Evolutionary conservation across 2,797 vertebrate species (phyloP).

Genomic region (Catamblyrhynchus diadema): DNA sequence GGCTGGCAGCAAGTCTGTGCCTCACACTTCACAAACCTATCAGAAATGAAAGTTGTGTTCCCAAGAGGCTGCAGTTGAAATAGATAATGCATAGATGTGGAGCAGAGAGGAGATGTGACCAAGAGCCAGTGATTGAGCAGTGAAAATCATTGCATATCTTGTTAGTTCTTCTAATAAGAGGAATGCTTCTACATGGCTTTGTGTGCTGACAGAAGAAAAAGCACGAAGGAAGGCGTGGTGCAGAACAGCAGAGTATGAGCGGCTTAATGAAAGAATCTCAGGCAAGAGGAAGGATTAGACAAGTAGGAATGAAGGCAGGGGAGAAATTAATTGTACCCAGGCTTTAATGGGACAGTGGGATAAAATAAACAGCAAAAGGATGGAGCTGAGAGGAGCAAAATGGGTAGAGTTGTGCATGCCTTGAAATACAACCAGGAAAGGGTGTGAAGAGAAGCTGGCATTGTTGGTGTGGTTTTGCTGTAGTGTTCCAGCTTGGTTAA

Average conservation of each 20-base stretch:
- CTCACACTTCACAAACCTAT: not conserved
- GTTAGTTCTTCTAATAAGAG: not conserved
- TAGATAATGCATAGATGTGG: not conserved
- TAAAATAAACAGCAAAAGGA: not conserved
- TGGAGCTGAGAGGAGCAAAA: not conserved
- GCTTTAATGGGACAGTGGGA: not conserved
- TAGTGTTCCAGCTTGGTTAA: not conserved
- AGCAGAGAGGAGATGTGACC: not conserved
- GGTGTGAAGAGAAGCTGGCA: not conserved
- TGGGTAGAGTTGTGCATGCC: not conserved
- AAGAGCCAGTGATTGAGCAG: not conserved
- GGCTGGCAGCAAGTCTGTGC: not conserved
- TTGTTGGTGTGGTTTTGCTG: not conserved
- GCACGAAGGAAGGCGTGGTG: fast-evolving
- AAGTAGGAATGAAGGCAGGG: not conserved
- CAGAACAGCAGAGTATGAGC: not conserved
- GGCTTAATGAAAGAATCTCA: not conserved
- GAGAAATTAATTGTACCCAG: not conserved
- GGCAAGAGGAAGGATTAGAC: not conserved
- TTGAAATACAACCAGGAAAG: not conserved
- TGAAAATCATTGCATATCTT: not conserved
- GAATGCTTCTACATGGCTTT: not conserved
- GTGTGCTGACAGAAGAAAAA: not conserved
- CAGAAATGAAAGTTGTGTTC: not conserved
- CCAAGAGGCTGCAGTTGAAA: not conserved